Base-by-base conservation (phyloP, 2,888 invertebrate species). In the Leucoma salicis region DNA sequence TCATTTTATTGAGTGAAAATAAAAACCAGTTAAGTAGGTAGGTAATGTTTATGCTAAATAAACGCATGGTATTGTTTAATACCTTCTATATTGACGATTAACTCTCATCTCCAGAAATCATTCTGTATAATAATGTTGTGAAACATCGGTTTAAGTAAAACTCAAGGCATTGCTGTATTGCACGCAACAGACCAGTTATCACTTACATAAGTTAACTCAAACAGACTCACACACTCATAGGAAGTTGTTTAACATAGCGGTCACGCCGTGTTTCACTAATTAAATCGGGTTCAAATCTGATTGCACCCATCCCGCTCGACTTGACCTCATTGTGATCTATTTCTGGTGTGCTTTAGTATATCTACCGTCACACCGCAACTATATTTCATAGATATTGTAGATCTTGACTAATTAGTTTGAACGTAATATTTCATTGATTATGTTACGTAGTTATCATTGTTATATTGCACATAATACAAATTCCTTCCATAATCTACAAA, bases 161-260 rank as follows among this genome's bases (percentile, higher is more conserved):
- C 21, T 21, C 21, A 21, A 21, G 21, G 21, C 6, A 21, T 14
- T 35, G 15, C 32, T 42, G 46, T 57, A 55, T 58, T 48, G 57
- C 62, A 63, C 49, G 57, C 62, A 63, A 60, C 55, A 39, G 50
- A 66, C 66, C 69, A 72, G 69, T 79, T 78, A 79, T 70, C 76
- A 78, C 74, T 80, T 79, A 73, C 70, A 73, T 74, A 76, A 82
- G 63, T 61, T 58, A 62, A 63, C 60, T 66, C 71, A 52, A 72
- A 67, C 56, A 66, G 70, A 70, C 78, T 71, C 75, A 77, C 66
- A 80, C 70, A 71, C 78, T 74, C 74, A 68, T 84, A 86, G 87
- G 87, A 86, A 82, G 70, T 82, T 61, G 74, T 77, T 80, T 74
- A 80, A 77, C 74, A 72, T 63, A 63, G 70, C 68, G 70, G 77